A percentile compares a stretch with the other conserved stretches of the same genome.
Conservation (phyloP, 2,113 vertebrate genomes). For the Syrmaticus mikado region DNA sequence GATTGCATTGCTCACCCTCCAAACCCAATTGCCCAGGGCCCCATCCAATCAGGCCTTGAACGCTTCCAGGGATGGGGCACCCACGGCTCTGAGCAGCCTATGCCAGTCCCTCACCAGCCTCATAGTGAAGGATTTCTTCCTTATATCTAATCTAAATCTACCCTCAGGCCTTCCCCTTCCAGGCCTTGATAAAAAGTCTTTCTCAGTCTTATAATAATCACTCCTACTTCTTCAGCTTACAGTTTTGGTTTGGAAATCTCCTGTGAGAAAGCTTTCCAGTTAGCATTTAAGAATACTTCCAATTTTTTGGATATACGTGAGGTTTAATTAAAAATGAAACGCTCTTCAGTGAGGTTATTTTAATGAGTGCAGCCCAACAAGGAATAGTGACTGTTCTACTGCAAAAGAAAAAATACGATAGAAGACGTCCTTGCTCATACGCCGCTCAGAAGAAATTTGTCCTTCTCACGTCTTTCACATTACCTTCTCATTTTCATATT, state of each 20-base stretch:
- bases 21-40: background rate
- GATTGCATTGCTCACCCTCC: background rate
- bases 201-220: background rate
- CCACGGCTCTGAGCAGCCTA: background rate
- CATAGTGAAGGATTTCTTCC: background rate
- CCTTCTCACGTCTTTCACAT: slow-evolving; percentile 4
- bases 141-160: background rate
- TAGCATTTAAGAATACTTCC: background rate
- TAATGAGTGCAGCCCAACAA: background rate
- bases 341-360: background rate
- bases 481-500: slow-evolving; percentile 61
- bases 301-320: background rate
- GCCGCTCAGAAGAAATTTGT: background rate
- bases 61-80: background rate
- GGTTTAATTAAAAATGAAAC: slow-evolving; percentile 8
- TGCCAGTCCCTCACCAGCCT: background rate
- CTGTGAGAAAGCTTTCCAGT: background rate
- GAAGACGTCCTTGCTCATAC: background rate
- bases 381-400: background rate
- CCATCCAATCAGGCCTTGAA: background rate
- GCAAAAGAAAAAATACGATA: background rate
- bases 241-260: background rate
- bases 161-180: background rate
- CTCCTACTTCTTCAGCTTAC: background rate
- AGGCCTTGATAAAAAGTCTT: background rate